These are phyloP conservation scores for Melanotus villosus DNA, from an alignment of 2,888 invertebrate species.

Conservation along the genomic window DNA sequence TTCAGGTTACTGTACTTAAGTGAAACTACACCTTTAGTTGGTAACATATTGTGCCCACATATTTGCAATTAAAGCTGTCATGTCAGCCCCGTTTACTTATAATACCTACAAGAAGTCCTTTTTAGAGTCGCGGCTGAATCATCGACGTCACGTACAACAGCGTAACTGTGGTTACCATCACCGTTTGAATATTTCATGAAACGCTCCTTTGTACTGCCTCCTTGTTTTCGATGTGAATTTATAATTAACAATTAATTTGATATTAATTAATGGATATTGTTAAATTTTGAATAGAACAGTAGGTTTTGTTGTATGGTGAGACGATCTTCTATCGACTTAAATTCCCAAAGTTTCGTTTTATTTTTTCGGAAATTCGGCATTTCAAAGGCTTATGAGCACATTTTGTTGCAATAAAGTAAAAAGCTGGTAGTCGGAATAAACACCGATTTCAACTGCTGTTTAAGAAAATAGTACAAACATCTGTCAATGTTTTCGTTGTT, in stretches of 20 bases:
- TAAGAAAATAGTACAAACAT: too few species aligned
- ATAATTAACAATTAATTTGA: not conserved
- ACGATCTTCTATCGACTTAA: too few species aligned
- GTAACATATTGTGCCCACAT: constrained; percentile 23
- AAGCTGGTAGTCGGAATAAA: too few species aligned
- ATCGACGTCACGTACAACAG: constrained; percentile 13
- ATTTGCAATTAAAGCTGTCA: constrained; percentile 4
- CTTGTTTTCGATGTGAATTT: constrained; percentile 3
- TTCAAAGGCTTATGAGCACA: too few species aligned
- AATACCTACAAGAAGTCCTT: constrained; percentile 25
- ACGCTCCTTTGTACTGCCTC: constrained; percentile 10
- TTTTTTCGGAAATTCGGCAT: too few species aligned
- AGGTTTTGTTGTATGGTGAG: not conserved
- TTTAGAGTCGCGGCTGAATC: constrained; percentile 5
- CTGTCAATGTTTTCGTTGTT: too few species aligned
- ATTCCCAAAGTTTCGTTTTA: too few species aligned
- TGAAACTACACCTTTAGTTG: constrained; percentile 18
- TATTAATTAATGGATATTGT: not conserved
- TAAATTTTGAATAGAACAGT: not conserved
- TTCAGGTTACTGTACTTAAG: constrained; percentile 33
- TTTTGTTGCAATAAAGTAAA: too few species aligned
- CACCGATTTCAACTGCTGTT: too few species aligned
- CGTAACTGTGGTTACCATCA: constrained; percentile 12
- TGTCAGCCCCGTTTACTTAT: constrained; percentile 6
- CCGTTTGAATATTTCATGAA: constrained; percentile 25